phyloP scores from a whole-genome alignment of 2,888 invertebrate species.

The Erebia palarica region DNA sequence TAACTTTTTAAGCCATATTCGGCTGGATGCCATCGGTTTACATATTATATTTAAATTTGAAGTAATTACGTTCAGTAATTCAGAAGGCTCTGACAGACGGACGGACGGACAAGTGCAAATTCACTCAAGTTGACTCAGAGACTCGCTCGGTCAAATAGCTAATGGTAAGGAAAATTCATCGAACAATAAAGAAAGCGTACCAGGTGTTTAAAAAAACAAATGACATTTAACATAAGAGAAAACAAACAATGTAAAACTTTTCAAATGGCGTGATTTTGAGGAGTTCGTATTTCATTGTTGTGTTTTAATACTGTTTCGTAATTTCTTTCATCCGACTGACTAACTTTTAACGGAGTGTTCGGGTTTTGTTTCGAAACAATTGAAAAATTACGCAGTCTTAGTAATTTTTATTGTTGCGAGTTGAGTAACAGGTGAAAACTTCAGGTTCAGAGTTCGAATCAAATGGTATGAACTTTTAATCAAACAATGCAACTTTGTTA shows the following conservation, averaged over 20 bases:
- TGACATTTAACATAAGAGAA: not conserved
- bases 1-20: too few species aligned
- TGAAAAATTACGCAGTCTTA: slow-evolving; percentile 4
- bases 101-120: too few species aligned
- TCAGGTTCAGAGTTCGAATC: not conserved
- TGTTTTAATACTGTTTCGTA: not conserved
- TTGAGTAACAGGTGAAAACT: not conserved
- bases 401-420: not conserved
- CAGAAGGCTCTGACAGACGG: too few species aligned
- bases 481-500: not conserved
- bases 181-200: not conserved
- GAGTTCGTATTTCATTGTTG: slow-evolving; percentile 4
- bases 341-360: not conserved
- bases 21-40: too few species aligned
- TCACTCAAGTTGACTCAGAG: too few species aligned
- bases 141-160: too few species aligned
- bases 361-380: slow-evolving; percentile 5
- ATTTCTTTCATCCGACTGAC: not conserved
- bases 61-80: too few species aligned
- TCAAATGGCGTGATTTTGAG: slow-evolving; percentile 5
- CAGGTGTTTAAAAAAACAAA: slow-evolving; percentile 1
- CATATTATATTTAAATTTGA: too few species aligned
- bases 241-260: not conserved
- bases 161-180: not conserved
- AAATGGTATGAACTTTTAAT: not conserved